Evolutionary conservation across 2,888 invertebrate genomes (phyloP).

Genomic region (Melinaea marsaeus): DNA sequence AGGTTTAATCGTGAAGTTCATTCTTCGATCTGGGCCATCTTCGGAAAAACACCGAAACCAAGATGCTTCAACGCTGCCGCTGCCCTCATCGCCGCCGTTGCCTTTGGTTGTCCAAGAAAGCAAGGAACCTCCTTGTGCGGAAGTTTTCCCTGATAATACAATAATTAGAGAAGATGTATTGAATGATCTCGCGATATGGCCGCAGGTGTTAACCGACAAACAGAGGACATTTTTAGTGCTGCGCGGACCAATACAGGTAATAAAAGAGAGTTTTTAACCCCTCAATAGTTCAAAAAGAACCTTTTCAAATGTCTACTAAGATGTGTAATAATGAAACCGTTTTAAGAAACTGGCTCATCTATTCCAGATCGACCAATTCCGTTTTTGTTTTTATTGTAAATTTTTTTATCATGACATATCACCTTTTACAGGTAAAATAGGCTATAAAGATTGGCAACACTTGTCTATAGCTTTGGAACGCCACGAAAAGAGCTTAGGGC

Average conservation of each 20-base stretch:
- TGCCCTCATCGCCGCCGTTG: too few relatives aligned
- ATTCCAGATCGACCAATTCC: slow-evolving; percentile 24
- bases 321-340: slow-evolving; percentile 19
- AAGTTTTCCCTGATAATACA: slow-evolving; percentile 6
- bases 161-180: slow-evolving; percentile 18
- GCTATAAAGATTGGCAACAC: slow-evolving; percentile 16
- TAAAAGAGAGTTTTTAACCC: slow-evolving; percentile 13
- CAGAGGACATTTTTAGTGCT: slow-evolving; percentile 15
- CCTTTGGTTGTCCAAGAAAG: slow-evolving; percentile 11
- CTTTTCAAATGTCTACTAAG: slow-evolving; percentile 21
- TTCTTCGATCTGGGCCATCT: too few relatives aligned
- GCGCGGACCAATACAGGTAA: too few relatives aligned
- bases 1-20: too few relatives aligned
- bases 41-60: too few relatives aligned
- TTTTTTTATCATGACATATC: slow-evolving; percentile 20
- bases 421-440: slow-evolving; percentile 10
- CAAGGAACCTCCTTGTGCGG: slow-evolving; percentile 11
- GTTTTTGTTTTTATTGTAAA: slow-evolving; percentile 23
- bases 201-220: slow-evolving; percentile 19
- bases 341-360: slow-evolving; percentile 29
- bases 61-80: too few relatives aligned
- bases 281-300: slow-evolving; percentile 17
- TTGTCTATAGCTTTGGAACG: slow-evolving; percentile 22
- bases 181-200: slow-evolving; percentile 19
- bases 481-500: slow-evolving; percentile 16